Base-by-base conservation (phyloP, 2,888 invertebrate species). In the Zygogramma bicolorata region DNA sequence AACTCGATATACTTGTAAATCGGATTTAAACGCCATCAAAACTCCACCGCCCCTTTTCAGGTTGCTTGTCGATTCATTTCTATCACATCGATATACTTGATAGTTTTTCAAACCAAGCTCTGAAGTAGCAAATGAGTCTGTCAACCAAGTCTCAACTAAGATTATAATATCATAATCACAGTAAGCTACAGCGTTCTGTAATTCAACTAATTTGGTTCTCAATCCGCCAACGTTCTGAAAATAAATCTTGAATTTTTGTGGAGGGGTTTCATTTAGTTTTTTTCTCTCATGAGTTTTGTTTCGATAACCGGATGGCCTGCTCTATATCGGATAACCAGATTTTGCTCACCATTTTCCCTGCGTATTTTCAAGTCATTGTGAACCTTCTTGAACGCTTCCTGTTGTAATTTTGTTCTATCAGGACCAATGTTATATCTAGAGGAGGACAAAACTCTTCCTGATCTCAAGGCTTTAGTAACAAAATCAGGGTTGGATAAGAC, bases 121-220 rank as follows among this genome's bases (percentile, higher is more conserved):
- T 2, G 20, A 46, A 18, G 20, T 20, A 46, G 3, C 46, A 46
- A 46, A 46, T 46, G 46, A 2, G 20, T 46, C 49, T 4, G 38
- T 65, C 13, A 38, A 49, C 15, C 42, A 42, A 25, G 40, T 49
- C 42, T 38, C 65, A 57, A 66, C 66, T 31, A 58, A 57, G 29
- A 66, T 49, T 49, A 66, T 66, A 6, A 66, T 20, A 46, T 49
- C 65, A 66, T 66, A 66, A 58, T 34, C 29, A 4, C 66, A 66
- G 7, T 22, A 71, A 61, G 61, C 60, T 60, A 72, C 60, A 40
- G 71, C 68, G 25, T 71, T 68, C 42, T 57, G 69, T 15, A 71
- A 68, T 68, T 68, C 68, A 46, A 53, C 53, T 60, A 72, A 72
- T 63, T 72, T 67, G n/a, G 68, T 72, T 31, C 66, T 46, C 34